phyloP scores from a whole-genome alignment of 2,113 vertebrate genomes.

The Corythornis vintsioides region DNA sequence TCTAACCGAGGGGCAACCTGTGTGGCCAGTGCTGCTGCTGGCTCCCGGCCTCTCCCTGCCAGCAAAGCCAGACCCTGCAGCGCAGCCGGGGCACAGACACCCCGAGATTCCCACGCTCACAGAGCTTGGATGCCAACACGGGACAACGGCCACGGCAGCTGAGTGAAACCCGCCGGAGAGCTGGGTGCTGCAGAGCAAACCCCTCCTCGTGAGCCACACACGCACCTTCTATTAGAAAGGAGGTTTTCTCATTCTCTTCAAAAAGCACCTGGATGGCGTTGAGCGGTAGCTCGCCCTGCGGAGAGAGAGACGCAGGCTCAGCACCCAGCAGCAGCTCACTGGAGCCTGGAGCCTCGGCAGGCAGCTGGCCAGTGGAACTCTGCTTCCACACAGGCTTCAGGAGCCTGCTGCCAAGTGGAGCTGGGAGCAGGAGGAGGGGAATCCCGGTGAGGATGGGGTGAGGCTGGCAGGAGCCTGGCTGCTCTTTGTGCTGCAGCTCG shows the following conservation, averaged over 20 bases:
- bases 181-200: background rate
- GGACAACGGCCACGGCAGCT: background rate
- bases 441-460: background rate
- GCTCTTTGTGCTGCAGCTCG: background rate
- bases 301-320: background rate
- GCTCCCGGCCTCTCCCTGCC: background rate
- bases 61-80: background rate
- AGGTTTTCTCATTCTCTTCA: slow-evolving; percentile 86
- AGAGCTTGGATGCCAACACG: background rate
- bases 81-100: background rate
- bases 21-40: background rate
- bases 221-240: slow-evolving; percentile 93
- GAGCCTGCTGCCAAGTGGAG: background rate
- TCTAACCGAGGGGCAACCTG: background rate
- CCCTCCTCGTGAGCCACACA: rapidly evolving
- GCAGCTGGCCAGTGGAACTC: background rate
- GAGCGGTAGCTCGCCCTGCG: slow-evolving; percentile 92
- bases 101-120: background rate
- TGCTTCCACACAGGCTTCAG: background rate
- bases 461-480: background rate
- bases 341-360: background rate
- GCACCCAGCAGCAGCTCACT: background rate
- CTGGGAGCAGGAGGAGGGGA: background rate
- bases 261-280: slow-evolving; percentile 88
- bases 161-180: background rate